Evolutionary conservation across 2,888 invertebrate species (phyloP).

Genomic region (Mythimna vitellina): DNA sequence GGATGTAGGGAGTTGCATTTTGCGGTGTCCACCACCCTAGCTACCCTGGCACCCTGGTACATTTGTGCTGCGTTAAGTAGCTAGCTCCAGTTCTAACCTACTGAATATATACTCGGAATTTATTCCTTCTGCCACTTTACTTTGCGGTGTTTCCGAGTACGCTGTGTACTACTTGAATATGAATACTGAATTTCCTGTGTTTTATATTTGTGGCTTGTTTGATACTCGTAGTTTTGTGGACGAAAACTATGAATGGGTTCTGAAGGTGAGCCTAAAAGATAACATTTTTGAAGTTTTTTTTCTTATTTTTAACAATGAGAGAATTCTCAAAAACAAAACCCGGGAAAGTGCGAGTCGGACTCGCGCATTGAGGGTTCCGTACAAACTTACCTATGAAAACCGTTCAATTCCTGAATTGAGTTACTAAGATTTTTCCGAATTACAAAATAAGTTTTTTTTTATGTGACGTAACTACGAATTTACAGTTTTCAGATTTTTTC

Average conservation of each 20-base stretch:
- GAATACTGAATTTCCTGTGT: constrained; percentile 35
- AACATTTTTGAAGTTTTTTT: no score
- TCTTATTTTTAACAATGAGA: no score
- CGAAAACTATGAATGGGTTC: neutral
- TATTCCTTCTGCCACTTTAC: constrained; percentile 54
- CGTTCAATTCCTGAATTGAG: no score
- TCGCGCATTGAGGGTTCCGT: no score
- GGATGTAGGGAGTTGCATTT: constrained; percentile 77
- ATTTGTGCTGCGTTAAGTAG: constrained; percentile 65
- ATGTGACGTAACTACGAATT: no score
- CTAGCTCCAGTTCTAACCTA: constrained; percentile 38
- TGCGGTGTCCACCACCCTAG: constrained; percentile 67
- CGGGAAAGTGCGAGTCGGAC: no score
- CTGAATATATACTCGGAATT: constrained; percentile 50
- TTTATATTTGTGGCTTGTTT: constrained; percentile 9
- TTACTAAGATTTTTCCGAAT: no score
- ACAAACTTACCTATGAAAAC: no score
- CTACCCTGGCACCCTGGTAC: constrained; percentile 49
- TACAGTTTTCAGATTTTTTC: no score
- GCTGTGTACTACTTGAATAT: constrained; percentile 55
- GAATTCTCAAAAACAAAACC: no score
- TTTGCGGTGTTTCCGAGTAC: constrained; percentile 44
- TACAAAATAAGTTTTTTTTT: no score
- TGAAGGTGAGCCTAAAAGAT: no score
- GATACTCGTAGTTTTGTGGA: neutral